Base-by-base conservation (phyloP, 92 coral and sea anemone species). In the Porites divaricata region DNA sequence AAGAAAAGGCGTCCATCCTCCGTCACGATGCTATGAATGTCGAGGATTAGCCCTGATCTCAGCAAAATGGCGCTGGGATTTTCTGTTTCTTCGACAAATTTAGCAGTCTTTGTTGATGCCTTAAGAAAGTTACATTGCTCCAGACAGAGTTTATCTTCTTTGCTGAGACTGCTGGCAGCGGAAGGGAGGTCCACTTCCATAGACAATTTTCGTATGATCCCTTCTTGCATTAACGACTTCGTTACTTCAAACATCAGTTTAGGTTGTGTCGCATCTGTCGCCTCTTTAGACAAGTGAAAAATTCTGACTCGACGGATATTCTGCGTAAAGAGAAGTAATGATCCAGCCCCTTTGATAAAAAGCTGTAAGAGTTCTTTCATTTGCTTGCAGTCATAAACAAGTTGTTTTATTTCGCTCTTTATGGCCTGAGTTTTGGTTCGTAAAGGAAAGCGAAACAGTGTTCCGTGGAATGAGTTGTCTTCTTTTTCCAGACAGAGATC, bases 291-390 rank as follows among this genome's bases (percentile, higher is more conserved):
- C 57, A 95, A 79, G 64, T 89, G 93, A 63, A 74, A 88, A 23
- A 95, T 85, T 63, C 91, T 78, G 65, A 95, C 94, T 61, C 68
- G 85, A 25, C 82, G 75, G 13, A 95, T 91, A 70, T 93, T 89
- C 72, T 95, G 98, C 22, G 98, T 93, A 76, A 89, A 95, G 61
- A 95, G 89, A 51, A 95, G 93, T 72, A 95, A 82, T 9, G 92
- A 87, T 65, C 89, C 86, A 0, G 98, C 91, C 14, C 95, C 95
- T 25, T 70, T 62, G 25, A 84, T 81, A 19, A 95, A 86, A 61
- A 80, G 86, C 23, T 71, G 35, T 63, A 95, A 79, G 13, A 95
- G 83, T 61, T 89, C 91, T 71, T 87, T 78, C 62, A 95, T 74
- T 81, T 95, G 85, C 61, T 22, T 45, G 26, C 25, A 75, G 81